Evolutionary conservation across 92 coral and sea anemone genomes (phyloP), one percentile per base, ranked within the genome.

Genomic region (Epizoanthus ramosus): DNA sequence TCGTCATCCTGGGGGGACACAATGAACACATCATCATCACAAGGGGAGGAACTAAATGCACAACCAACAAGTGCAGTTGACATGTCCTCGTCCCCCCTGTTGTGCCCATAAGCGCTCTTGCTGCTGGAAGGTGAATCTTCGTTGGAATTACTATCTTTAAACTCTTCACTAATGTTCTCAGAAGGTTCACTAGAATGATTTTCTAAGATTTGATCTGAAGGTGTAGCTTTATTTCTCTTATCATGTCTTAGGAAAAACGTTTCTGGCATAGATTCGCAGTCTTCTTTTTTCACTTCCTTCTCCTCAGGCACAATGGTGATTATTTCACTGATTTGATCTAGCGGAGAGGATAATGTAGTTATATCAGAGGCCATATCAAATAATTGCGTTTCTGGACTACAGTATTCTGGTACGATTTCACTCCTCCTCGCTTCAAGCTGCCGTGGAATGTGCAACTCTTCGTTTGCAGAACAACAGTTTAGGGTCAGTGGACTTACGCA

Each of bases 1-100:
- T 58, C 25, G 14, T 77, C 59, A 61, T 77, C 58, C 39, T 21
- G 23, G 28, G 82, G 58, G 28, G 82, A 77, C 63, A 60, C 71
- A 16, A 61, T 43, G 65, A 77, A 77, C 19, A 59, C 82, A 15
- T 61, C 71, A n/a, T 77, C 70, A 39, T 39, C 25, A 5, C 23
- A 37, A 22, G 60, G 4, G 10, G 82, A 60, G 43, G 39, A 41
- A n/a, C 43, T 58, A 31, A 57, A 60, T 37, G 39, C 21, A n/a
- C 41, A 33, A 41, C 37, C 68, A 4, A 19, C 19, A 22, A 14
- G 12, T 57, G 28, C 22, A 39, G 21, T 8, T 60, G n/a, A 25
- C 18, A n/a, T 17, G 13, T 25, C 13, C 14, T 43, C 23, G 0
- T 6, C 17, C 22, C 22, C 22, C 19, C 15, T 41, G 14, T n/a